Evolutionary conservation across 2,797 vertebrate species (phyloP).

Genomic region (Holocentrus rufus): DNA sequence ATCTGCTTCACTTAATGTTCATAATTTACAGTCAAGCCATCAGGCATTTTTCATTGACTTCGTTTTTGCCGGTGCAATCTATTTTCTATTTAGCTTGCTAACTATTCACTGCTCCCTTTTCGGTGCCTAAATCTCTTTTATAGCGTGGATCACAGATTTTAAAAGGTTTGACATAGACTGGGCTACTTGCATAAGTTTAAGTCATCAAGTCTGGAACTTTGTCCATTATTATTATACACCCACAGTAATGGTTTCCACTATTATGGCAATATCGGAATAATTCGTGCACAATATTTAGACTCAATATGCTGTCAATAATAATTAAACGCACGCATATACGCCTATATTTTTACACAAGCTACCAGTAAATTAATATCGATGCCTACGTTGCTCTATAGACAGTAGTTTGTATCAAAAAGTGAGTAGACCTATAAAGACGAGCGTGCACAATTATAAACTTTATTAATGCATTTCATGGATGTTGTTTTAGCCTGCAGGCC

Average conservation of each 20-base stretch:
- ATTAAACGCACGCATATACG: neutral
- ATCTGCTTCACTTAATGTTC: slow-evolving; percentile 3
- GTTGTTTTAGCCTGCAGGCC: neutral
- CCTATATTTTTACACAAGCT: neutral
- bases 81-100: too few relatives aligned
- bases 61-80: neutral
- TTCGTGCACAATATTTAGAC: slow-evolving; percentile 42
- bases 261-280: neutral
- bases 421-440: neutral
- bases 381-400: neutral
- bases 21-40: neutral
- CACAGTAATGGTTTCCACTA: slow-evolving; percentile 38
- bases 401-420: neutral
- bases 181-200: too few relatives aligned
- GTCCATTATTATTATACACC: slow-evolving; percentile 21
- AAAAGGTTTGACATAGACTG: too few relatives aligned
- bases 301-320: neutral
- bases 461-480: neutral
- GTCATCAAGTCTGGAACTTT: too few relatives aligned
- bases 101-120: neutral
- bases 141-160: neutral
- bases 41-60: neutral
- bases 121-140: neutral
- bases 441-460: neutral
- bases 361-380: neutral